Base-by-base conservation (phyloP, 2,797 vertebrate genomes). In the Discoglossus pictus region DNA sequence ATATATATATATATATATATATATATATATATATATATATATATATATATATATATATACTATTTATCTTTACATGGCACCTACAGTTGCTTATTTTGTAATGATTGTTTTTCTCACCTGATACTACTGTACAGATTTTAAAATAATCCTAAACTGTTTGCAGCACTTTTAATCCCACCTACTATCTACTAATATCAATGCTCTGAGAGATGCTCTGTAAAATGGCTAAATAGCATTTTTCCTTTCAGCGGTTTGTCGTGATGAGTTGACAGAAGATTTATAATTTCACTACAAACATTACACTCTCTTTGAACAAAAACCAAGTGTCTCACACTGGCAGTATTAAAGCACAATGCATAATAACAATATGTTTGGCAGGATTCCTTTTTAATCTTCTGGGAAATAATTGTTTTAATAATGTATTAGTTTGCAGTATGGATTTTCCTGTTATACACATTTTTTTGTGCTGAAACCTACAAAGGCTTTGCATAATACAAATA, bases 331-430 rank as follows among this genome's bases (percentile, higher is more conserved):
- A 23, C 44, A 23, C 20, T 47, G 44, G 44, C 18, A 47, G 20
- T 47, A 47, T 47, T 47, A 47, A 21, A 47, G 44, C 18, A 21
- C 18, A 5, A 47, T 47, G 18, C 44, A 47, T 20, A 47, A 21
- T 47, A 23, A 21, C 23, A 21, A 16, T 20, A 47, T 47, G 20
- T 47, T 47, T 47, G 44, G 20, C 44, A 47, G 44, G 5, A 18
- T 5, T 11, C 11, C 6, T 2, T 1, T 8, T 47, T 21, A 9
- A 11, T 21, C 44, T 47, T 47, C 44, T 47, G 44, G 20, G 44
- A 47, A 47, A 24, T 5, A 47, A 47, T 47, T 47, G 17, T 21
- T 47, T 20, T 6, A 47, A n/a, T n/a, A n/a, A 21, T 21, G 20
- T 21, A 21, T 47, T 47, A 47, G 44, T 9, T 47, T 47, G 3